phyloP scores from a whole-genome alignment of 2,797 vertebrate genomes.

The Meriones psammophilus region DNA sequence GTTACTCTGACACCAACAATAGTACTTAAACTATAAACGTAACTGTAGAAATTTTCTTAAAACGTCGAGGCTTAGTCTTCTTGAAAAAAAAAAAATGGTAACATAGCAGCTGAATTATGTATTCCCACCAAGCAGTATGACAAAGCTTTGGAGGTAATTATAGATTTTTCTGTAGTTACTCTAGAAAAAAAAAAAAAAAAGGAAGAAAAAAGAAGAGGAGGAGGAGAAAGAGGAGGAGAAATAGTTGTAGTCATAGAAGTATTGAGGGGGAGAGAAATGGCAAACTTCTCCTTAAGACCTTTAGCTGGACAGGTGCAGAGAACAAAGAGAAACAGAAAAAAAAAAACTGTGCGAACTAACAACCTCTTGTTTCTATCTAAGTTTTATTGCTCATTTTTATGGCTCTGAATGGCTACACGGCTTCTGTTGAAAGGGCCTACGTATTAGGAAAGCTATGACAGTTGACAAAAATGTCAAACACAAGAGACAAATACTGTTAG shows the following conservation, averaged over 20 bases:
- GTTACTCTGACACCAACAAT: slow-evolving; percentile 97
- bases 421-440: neutral
- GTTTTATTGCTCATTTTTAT: slow-evolving; percentile 18
- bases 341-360: neutral
- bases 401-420: neutral
- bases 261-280: neutral
- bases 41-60: slow-evolving; percentile 94
- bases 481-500: neutral
- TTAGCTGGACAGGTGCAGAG: neutral
- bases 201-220: neutral
- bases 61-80: slow-evolving; percentile 94
- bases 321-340: neutral
- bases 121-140: slow-evolving; percentile 94
- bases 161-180: slow-evolving; percentile 92
- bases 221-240: neutral
- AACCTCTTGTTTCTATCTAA: neutral
- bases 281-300: neutral
- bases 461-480: neutral
- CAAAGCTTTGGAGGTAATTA: slow-evolving; percentile 94
- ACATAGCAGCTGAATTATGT: slow-evolving; percentile 96
- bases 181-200: slow-evolving; percentile 81
- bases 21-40: slow-evolving; percentile 94
- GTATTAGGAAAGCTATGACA: neutral
- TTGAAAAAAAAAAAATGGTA: slow-evolving; percentile 95
- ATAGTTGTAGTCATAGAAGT: too few relatives aligned